A percentile compares a stretch with the other conserved stretches of the same genome.
phyloP scores from a whole-genome alignment of 2,888 invertebrate species.

The Lamproptera curius region DNA sequence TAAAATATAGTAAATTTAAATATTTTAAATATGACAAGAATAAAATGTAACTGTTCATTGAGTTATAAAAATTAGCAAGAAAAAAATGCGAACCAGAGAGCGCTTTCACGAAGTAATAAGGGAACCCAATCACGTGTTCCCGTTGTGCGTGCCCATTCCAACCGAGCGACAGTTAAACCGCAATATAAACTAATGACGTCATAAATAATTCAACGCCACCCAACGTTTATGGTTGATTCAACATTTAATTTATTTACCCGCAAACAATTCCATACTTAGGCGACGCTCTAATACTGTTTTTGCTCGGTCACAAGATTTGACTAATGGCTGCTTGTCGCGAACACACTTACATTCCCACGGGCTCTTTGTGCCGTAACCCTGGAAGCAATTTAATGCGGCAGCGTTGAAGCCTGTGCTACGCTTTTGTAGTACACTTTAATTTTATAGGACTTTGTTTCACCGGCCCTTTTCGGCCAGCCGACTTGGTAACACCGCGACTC shows the following conservation, averaged over 20 bases:
- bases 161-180: constrained; percentile 15
- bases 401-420: constrained; percentile 19
- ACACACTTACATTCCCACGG: constrained; percentile 56
- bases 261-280: constrained; percentile 32
- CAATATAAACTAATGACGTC: constrained; percentile 20
- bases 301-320: constrained; percentile 62
- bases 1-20: no score
- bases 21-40: no score
- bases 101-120: background rate
- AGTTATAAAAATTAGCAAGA: no score
- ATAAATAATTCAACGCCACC: constrained; percentile 21
- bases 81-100: background rate
- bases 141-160: constrained; percentile 4
- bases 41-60: no score
- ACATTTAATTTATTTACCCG: constrained; percentile 31
- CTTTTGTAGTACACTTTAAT: constrained; percentile 20
- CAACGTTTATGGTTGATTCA: constrained; percentile 25
- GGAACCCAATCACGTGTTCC: constrained; percentile 11
- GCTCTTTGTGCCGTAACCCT: constrained; percentile 30
- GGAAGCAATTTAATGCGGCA: constrained; percentile 36
- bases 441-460: no score
- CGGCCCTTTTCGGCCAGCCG: no score
- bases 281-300: constrained; percentile 42
- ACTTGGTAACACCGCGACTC: no score
- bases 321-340: constrained; percentile 57